Base-by-base conservation (phyloP, 1,140 invertebrate species). In the Pantala flavescens region DNA sequence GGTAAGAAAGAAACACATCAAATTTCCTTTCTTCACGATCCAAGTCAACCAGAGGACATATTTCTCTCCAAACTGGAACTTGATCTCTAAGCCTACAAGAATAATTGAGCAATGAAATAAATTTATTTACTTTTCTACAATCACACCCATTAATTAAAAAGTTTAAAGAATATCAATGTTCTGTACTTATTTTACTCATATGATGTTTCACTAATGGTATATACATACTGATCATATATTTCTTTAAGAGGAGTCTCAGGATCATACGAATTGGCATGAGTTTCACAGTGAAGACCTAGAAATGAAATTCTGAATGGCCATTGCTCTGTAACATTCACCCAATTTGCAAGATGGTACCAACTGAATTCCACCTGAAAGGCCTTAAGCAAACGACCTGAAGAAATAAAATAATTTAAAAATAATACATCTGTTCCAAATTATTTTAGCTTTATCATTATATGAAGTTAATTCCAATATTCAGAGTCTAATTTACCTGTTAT, bases 341-440 rank as follows among this genome's bases (percentile, higher is more conserved):
- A 99, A 73, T 93, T 94, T 73, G 95, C 94, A 77, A 98, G 85
- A 78, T 96, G 92, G 83, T 98, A 96, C 97, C 97, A 99, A 83
- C 96, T 98, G 83, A 99, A 99, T 81, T 99, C 97, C 77, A 99
- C 95, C 84, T 98, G 95, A 86, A 98, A 98, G 79, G 97, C 95
- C 87, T 98, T 96, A 76, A 99, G 84, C 75, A 99, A 86, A 70
- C 97, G 90, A 74, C 96, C 96, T 92, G 77, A 36, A 83, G 76
- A 74, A 77, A 75, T 73, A 16, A 77, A 73, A 77, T 76, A 28
- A 72, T 36, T 36, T 21, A 9, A 7, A 63, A 71, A 42, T 49
- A 11, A 73, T 43, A 78, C 73, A 72, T 70, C 0, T 71, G 28
- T 63, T 73, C 24, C 43, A 74, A n/a, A n/a, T n/a, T n/a, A n/a